phyloP scores from a whole-genome alignment of 2,888 invertebrate genomes.

The Matsumyia berberina region DNA sequence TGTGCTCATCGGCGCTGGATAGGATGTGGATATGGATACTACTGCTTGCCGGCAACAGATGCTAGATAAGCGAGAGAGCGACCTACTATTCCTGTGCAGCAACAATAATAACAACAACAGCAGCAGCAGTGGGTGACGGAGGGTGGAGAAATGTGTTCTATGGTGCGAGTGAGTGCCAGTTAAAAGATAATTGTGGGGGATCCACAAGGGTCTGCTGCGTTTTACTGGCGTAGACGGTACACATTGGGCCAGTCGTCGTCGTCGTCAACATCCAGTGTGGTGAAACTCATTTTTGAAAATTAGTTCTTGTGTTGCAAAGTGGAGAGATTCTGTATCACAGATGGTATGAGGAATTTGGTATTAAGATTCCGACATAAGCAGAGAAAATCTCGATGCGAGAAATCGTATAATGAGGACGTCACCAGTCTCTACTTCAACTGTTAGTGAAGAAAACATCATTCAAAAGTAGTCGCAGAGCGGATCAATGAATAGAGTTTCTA shows the following conservation, averaged over 20 bases:
- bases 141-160: constrained; percentile 39
- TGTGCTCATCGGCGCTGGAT: constrained; percentile 6
- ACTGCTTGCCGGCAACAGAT: constrained; percentile 60
- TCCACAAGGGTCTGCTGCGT: constrained; percentile 39
- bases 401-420: too few relatives aligned
- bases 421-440: too few relatives aligned
- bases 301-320: constrained; percentile 6
- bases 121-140: constrained; percentile 58
- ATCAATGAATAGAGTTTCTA: too few relatives aligned
- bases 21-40: constrained; percentile 18
- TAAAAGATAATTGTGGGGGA: constrained; percentile 52
- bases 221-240: constrained; percentile 10
- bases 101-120: constrained; percentile 15
- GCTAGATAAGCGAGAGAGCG: constrained; percentile 73
- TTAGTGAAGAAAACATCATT: too few relatives aligned
- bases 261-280: not conserved
- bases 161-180: constrained; percentile 65
- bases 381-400: too few relatives aligned
- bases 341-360: constrained; percentile 4
- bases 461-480: too few relatives aligned
- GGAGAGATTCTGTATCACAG: constrained; percentile 14
- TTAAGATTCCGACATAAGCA: constrained; percentile 13
- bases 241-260: too few relatives aligned
- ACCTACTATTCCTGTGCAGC: constrained; percentile 58
- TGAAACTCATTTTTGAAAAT: constrained; percentile 36